These are phyloP conservation scores for Yoshiicerus persimilis DNA, from an alignment of 1,140 invertebrate species.

Conservation along the genomic window DNA sequence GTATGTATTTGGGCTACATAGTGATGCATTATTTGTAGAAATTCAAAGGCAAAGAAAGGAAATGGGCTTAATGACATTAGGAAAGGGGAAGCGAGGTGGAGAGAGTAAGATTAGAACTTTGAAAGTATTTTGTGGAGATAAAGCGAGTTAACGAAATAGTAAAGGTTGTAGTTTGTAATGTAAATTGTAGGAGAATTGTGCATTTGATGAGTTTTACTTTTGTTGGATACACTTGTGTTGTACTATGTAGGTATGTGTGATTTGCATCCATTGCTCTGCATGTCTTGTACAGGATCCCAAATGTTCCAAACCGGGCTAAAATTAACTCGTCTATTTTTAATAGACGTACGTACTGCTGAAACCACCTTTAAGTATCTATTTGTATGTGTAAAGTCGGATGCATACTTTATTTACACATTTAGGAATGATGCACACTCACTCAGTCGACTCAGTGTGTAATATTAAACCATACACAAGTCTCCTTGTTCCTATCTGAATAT, in stretches of 20 bases:
- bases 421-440: no score
- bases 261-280: constrained; percentile 1
- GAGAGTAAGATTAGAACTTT: neutral
- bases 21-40: no score
- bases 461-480: no score
- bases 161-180: neutral
- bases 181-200: neutral
- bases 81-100: neutral
- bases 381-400: neutral
- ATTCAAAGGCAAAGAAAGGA: neutral
- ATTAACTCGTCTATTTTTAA: constrained; percentile 21
- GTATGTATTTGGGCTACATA: no score
- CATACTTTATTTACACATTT: no score
- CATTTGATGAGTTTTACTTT: neutral
- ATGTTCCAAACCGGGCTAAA: neutral
- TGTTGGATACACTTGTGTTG: neutral
- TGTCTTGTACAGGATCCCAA: neutral
- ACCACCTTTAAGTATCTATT: neutral
- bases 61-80: neutral
- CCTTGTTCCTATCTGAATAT: no score
- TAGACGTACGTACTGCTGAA: neutral
- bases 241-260: no score
- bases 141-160: neutral
- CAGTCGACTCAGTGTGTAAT: no score
- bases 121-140: neutral